Base-by-base conservation (phyloP, 2,888 invertebrate species). In the Caenorhabditis sp. region DNA sequence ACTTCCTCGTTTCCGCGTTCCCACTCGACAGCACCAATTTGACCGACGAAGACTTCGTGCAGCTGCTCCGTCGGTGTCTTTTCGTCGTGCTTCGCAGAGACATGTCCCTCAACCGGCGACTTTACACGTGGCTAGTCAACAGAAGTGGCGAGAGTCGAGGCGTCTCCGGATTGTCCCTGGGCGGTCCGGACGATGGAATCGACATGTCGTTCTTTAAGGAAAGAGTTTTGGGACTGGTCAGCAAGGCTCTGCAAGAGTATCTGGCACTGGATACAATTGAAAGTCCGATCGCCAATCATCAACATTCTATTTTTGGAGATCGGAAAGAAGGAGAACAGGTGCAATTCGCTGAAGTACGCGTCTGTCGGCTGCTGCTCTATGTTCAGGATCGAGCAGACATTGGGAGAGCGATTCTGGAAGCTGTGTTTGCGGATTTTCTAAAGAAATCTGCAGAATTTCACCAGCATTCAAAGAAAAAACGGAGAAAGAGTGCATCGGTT, bases 311-410 rank as follows among this genome's bases (percentile, higher is more conserved):
- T 3, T 76, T 61, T 61, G 77, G 72, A n/a, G 72, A 77, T 30
- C 41, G 72, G 17, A 77, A 77, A 30, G 78, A 82, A 8, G 78
- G 79, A 13, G 81, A 84, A n/a, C 82, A 87, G 35, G 68, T 80
- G 20, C 86, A 88, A 56, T 88, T 88, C 39, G 85, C 88, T 1
- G 90, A 90, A 73, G 85, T 91, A 22, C 88, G 89, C 71, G 89
- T 90, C 7, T 94, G 95, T 89, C 92, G 94, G 81, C 92, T 95
- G 66, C 91, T 95, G 83, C 93, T 94, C 24, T 94, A 94, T 46
- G 90, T 95, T 50, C 91, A 95, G 73, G 95, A 95, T 89, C 94
- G 95, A 89, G 93, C 93, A 9, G 95, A 95, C 89, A 94, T 95
- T 66, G 94, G 95, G 6, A 92, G 93, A 41, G 92, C 93, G 4